Evolutionary conservation across 2,888 invertebrate genomes (phyloP), one percentile per base, ranked within the genome.

Genomic region (Mythimna pallens): DNA sequence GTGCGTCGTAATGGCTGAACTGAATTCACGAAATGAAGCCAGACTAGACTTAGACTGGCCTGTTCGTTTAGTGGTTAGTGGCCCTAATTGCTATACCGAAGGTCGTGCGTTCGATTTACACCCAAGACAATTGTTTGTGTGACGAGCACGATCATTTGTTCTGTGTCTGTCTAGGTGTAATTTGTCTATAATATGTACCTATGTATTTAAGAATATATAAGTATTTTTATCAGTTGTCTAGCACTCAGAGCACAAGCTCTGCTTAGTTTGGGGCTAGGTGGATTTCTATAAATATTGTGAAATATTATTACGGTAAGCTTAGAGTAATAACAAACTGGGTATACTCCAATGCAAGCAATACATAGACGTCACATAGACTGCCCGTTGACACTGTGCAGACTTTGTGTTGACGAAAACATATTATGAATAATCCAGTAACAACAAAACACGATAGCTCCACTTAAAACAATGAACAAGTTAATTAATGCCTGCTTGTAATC

Each of bases 271-370:
- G 40, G 10, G 10, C 47, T 47, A 70, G 47, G 58, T 22, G 58
- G 69, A 59, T 63, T 63, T 40, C 2, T 40, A 0, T 36, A 9
- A 36, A 36, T 9, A 9, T 36, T 40, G 40, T 40, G 40, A 3
- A 40, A 40, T 40, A 63, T 52, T 36, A 64, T 30, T 59, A 30
- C 22, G 20, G 52, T 59, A 65, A 47, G 59, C 40, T 75, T 50
- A 30, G n/a, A 75, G 22, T 61, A 30, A 61, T 74, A 55, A 47
- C 22, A 30, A 17, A 34, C 34, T 72, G 12, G 22, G 0, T 5
- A 34, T 10, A 14, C 25, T 25, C 30, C 43, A 52, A 9, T 43
- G 40, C 20, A 17, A 20, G 34, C 30, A n/a, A 10, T 47, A 75
- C 14, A 22, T 50, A 47, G 25, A n/a, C 3, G 22, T 4, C 2